Evolutionary conservation across 92 coral and sea anemone species (phyloP).

Genomic region (Palythoa caribaeorum): DNA sequence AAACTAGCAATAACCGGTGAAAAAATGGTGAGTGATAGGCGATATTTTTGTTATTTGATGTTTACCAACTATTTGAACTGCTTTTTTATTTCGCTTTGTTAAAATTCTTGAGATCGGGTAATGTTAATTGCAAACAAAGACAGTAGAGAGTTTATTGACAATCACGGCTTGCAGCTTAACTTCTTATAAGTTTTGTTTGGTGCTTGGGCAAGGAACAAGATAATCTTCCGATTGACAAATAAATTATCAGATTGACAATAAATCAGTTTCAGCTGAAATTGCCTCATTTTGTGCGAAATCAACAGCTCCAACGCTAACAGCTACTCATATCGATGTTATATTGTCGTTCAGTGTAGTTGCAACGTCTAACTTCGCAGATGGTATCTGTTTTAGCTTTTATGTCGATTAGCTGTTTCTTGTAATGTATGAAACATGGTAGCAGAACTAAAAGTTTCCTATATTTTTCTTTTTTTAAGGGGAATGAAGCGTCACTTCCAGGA

Average conservation of each 20-base stretch:
- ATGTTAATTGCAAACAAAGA: constrained; percentile 2
- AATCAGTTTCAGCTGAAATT: constrained; percentile 29
- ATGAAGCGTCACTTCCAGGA: constrained; percentile 92
- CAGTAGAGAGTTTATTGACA: constrained; percentile 43
- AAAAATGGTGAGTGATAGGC: constrained; percentile 40
- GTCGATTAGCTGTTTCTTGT: constrained; percentile 33
- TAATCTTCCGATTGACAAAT: constrained; percentile 35
- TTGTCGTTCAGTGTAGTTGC: constrained; percentile 26
- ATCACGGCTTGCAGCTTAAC: constrained; percentile 47
- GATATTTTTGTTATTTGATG: neutral
- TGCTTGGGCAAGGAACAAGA: constrained; percentile 5
- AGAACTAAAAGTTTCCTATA: constrained; percentile 16
- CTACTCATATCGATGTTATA: neutral
- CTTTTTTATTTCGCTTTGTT: neutral
- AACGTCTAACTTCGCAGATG: constrained; percentile 22
- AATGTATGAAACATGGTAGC: neutral
- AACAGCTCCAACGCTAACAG: constrained; percentile 27
- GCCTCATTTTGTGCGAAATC: neutral
- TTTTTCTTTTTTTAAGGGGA: constrained; percentile 78
- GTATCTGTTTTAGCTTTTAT: constrained; percentile 26
- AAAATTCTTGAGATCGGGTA: neutral
- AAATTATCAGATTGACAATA: constrained; percentile 25
- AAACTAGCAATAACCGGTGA: constrained; percentile 18
- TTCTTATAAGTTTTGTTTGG: constrained; percentile 40
- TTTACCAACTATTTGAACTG: neutral